These are phyloP conservation scores for Tetragnatha versicolor DNA, from an alignment of 1,140 invertebrate genomes.

Conservation along the genomic window DNA sequence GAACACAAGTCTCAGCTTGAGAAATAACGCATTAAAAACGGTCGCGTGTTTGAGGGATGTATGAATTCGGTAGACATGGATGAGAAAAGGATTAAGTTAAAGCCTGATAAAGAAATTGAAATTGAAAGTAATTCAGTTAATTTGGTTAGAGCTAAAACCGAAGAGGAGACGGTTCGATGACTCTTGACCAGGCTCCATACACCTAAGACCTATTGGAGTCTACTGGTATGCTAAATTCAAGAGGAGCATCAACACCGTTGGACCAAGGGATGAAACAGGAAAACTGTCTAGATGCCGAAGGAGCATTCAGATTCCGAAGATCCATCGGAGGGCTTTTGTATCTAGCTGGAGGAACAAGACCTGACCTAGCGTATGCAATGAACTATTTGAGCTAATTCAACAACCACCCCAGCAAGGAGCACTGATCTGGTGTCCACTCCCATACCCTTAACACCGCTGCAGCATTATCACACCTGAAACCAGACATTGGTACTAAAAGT, in stretches of 20 bases:
- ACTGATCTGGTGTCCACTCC: constrained; percentile 61
- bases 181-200: constrained; percentile 12
- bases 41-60: too few species aligned
- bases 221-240: constrained; percentile 9
- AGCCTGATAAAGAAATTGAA: too few species aligned
- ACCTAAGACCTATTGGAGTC: background rate
- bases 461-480: too few species aligned
- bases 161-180: too few species aligned
- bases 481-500: too few species aligned
- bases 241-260: constrained; percentile 20
- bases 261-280: constrained; percentile 2
- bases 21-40: too few species aligned
- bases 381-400: constrained; percentile 65
- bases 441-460: too few species aligned
- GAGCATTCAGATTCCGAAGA: constrained; percentile 58
- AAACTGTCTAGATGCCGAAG: background rate
- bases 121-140: too few species aligned
- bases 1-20: too few species aligned
- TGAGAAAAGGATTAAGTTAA: too few species aligned
- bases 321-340: constrained; percentile 63
- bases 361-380: constrained; percentile 64
- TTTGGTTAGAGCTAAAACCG: too few species aligned
- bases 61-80: too few species aligned
- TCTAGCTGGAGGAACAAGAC: constrained; percentile 61
- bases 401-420: constrained; percentile 33